These are phyloP conservation scores for Asobara japonica DNA, from an alignment of 1,140 invertebrate species.

Conservation along the genomic window DNA sequence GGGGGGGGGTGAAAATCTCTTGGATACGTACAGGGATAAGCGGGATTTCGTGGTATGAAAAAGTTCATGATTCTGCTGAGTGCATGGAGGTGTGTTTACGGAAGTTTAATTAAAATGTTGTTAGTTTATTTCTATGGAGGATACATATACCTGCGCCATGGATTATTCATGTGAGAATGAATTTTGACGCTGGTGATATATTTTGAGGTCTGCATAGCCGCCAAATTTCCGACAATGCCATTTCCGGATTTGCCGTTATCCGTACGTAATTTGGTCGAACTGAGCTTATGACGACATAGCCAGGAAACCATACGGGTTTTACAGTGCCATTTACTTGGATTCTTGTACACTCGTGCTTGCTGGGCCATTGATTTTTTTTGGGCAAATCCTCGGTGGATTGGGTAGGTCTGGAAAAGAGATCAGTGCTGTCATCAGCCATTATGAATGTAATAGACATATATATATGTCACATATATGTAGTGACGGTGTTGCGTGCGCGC, in stretches of 20 bases:
- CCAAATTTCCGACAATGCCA: conserved; percentile 31
- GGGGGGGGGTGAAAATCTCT: neutral
- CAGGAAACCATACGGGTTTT: conserved; percentile 32
- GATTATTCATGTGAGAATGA: conserved; percentile 15
- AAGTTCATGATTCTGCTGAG: neutral
- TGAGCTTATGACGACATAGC: conserved; percentile 23
- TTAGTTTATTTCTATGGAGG: neutral
- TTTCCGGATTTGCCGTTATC: conserved; percentile 35
- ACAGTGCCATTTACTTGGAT: conserved; percentile 34
- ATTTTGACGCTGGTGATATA: conserved; percentile 44
- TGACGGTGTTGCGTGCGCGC: too few species aligned
- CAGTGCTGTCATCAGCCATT: neutral
- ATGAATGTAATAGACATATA: too few species aligned
- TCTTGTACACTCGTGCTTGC: neutral
- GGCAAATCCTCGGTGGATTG: conserved; percentile 18
- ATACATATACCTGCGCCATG: neutral
- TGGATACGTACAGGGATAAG: neutral
- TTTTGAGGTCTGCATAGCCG: conserved; percentile 41
- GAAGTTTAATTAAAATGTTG: neutral
- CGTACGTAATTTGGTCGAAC: conserved; percentile 29
- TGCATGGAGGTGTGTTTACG: neutral
- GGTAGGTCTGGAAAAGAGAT: neutral
- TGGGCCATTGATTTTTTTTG: conserved; percentile 21
- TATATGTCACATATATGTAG: too few species aligned
- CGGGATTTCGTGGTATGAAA: neutral